Evolutionary conservation across 2,797 vertebrate species (phyloP), one percentile per base, ranked within the genome.

Genomic region (Chaenodraco wilsoni): DNA sequence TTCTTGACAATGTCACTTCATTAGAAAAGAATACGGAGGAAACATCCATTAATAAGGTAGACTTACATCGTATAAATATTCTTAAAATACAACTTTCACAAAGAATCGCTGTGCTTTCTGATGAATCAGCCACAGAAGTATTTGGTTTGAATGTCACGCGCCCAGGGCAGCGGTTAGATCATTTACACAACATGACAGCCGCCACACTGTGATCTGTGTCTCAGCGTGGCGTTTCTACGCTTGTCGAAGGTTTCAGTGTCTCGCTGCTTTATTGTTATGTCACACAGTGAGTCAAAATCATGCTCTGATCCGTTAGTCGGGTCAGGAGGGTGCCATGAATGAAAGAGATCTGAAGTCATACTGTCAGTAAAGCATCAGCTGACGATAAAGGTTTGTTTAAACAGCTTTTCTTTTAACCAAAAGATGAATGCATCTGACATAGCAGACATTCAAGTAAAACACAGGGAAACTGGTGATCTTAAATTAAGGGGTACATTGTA

Each of bases 181-280:
- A 70, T 82, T 84, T 80, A 85, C 57, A 74, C 74, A 65, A 75
- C 65, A 58, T 87, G 90, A 89, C 91, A 91, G 79, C 70, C 61
- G 45, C 72, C 87, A 74, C 72, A 75, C 57, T 81, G 83, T 55
- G 71, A 76, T 48, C 23, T 63, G 37, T 45, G 61, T 83, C 76
- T 74, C 70, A 62, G 46, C 8, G 40, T 57, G 66, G 60, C 44
- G 10, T 82, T 72, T 71, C 21, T 46, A n/a, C 3, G 40, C 76
- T 61, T 12, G 49, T 3, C 6, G 60, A 81, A 65, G 55, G 60
- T 62, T 78, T 78, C 63, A 17, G 52, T 52, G 74, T 84, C 87
- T 81, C 1, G 5, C 74, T 77, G 59, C 60, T 82, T 82, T 73
- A 50, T 17, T 21, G 52, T 74, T 45, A 69, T 59, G 27, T 60